Evolutionary conservation across 2,888 invertebrate genomes (phyloP).

Genomic region (Sceliomorpha sp.): DNA sequence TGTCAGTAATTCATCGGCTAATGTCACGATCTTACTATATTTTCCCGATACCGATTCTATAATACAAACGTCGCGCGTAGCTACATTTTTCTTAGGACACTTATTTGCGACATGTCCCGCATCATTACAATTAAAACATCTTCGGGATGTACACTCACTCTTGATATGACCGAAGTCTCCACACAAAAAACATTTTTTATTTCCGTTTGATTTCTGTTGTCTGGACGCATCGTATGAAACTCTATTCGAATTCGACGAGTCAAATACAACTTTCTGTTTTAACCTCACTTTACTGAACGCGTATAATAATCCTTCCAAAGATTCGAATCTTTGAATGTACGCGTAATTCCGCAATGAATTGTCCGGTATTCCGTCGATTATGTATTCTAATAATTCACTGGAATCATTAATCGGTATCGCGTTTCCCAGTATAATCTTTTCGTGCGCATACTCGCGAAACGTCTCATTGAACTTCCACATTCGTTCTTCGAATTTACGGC

Average conservation of each 20-base stretch:
- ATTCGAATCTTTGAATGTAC: constrained; percentile 22
- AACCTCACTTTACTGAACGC: not conserved
- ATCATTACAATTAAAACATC: constrained; percentile 17
- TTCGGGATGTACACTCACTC: constrained; percentile 9
- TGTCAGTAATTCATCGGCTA: not conserved
- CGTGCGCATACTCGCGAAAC: constrained; percentile 33
- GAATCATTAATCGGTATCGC: constrained; percentile 28
- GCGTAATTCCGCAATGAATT: constrained; percentile 28
- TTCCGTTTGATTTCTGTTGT: not conserved
- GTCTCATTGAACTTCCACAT: constrained; percentile 18
- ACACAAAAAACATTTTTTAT: constrained; percentile 11
- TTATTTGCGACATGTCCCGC: constrained; percentile 16
- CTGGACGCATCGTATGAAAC: too few species aligned
- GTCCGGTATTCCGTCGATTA: constrained; percentile 44
- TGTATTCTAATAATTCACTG: constrained; percentile 36
- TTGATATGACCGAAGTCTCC: constrained; percentile 7
- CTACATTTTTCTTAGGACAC: constrained; percentile 12
- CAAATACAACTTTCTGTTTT: constrained; percentile 5
- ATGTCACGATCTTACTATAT: constrained; percentile 7
- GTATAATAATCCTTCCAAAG: not conserved
- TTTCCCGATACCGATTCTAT: not conserved
- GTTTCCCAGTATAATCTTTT: constrained; percentile 39
- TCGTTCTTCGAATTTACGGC: constrained; percentile 21
- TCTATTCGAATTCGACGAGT: not conserved
- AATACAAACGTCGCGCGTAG: not conserved